Conservation (phyloP, 2,797 vertebrate genomes). For the Rallus crepitans region DNA sequence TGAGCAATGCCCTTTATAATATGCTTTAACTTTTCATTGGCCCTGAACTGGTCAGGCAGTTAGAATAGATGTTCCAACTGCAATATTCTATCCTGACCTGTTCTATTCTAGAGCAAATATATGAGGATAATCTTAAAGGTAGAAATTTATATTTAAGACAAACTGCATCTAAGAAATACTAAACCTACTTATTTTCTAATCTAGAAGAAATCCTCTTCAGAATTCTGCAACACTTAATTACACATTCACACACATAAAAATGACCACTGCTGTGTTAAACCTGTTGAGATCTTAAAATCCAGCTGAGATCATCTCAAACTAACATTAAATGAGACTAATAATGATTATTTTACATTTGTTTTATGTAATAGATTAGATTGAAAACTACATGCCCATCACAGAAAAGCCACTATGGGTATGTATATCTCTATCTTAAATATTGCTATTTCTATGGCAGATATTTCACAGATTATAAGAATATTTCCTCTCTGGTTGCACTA, state of each 20-base stretch:
- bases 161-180: background rate
- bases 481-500: background rate
- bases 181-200: background rate
- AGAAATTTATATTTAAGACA: background rate
- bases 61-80: background rate
- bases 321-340: background rate
- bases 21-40: background rate
- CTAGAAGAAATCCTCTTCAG: background rate
- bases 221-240: background rate
- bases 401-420: background rate
- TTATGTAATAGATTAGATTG: background rate
- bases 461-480: background rate
- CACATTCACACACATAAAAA: background rate
- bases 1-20: background rate
- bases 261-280: background rate
- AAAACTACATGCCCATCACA: background rate
- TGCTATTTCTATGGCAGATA: background rate
- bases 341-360: background rate
- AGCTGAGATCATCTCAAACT: background rate
- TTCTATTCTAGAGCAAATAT: background rate
- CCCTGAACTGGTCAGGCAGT: background rate
- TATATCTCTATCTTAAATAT: background rate
- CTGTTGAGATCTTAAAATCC: background rate
- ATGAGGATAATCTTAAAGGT: background rate
- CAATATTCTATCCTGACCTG: background rate